phyloP scores from a whole-genome alignment of 2,888 invertebrate genomes.

The Acanthosepion esculentum region DNA sequence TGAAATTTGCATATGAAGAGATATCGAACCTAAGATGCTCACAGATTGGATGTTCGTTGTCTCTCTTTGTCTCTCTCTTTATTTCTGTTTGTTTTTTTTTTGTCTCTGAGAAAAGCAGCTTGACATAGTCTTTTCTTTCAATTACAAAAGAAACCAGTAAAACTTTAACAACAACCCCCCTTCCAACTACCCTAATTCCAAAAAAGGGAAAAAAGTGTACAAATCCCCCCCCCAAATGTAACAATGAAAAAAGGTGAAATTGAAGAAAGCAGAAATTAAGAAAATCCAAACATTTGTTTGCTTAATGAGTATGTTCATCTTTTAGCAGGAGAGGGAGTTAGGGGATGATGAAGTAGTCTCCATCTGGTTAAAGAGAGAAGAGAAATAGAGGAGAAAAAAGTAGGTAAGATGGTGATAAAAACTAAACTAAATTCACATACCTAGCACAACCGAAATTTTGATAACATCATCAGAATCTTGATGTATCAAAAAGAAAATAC shows the following conservation, averaged over 20 bases:
- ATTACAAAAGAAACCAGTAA: neutral
- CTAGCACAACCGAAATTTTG: neutral
- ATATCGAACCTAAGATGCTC: conserved; percentile 21
- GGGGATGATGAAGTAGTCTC: neutral
- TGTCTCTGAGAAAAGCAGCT: conserved; percentile 15
- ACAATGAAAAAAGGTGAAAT: neutral
- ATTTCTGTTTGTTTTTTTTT: neutral
- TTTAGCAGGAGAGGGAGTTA: neutral
- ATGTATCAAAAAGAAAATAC: too few relatives aligned
- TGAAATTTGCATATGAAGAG: conserved; percentile 21
- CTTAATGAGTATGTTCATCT: too few relatives aligned
- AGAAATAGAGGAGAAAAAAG: neutral
- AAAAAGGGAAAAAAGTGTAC: neutral
- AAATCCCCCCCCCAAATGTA: neutral
- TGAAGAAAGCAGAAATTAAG: neutral
- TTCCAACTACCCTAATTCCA: neutral
- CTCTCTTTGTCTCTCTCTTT: neutral
- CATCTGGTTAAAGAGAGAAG: neutral
- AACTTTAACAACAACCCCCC: neutral
- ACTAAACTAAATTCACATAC: neutral
- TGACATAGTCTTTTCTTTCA: neutral
- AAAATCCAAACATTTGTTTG: neutral
- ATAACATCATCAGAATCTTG: neutral
- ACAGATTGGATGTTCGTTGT: conserved; percentile 18
- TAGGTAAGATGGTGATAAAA: neutral